Evolutionary conservation across 1,140 invertebrate genomes (phyloP).

Genomic region (Drosophila sp.): DNA sequence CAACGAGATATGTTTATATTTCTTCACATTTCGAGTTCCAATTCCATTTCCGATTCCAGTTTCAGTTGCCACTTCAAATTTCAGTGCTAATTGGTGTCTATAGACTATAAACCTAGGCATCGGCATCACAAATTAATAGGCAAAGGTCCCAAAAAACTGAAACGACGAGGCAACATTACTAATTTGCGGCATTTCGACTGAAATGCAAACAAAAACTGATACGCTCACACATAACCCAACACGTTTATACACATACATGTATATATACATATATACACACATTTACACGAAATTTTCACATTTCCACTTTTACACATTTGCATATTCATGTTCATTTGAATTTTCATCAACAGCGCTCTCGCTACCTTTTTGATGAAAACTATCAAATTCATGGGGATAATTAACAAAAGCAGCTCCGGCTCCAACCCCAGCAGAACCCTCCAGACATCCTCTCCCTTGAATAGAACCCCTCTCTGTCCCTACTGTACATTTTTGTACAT

Average conservation of each 20-base stretch:
- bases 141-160: slow-evolving; percentile 17
- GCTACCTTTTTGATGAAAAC: slow-evolving; percentile 57
- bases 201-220: slow-evolving; percentile 36
- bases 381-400: slow-evolving; percentile 59
- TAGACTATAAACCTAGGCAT: slow-evolving; percentile 32
- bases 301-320: slow-evolving; percentile 50
- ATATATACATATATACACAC: not conserved
- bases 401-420: slow-evolving; percentile 47
- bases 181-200: slow-evolving; percentile 52
- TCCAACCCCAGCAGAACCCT: not conserved
- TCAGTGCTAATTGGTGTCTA: slow-evolving; percentile 51
- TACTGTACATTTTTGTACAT: slow-evolving; percentile 42
- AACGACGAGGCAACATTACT: slow-evolving; percentile 44
- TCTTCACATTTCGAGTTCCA: not conserved
- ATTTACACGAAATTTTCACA: slow-evolving; percentile 28
- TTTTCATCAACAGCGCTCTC: slow-evolving; percentile 29
- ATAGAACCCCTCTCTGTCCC: not conserved
- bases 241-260: not conserved
- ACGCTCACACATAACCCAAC: slow-evolving; percentile 1
- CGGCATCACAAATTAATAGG: slow-evolving; percentile 44
- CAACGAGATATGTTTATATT: slow-evolving; percentile 22
- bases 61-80: slow-evolving; percentile 29
- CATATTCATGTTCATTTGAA: slow-evolving; percentile 55
- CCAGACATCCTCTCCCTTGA: not conserved
- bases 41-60: slow-evolving; percentile 15